Evolutionary conservation across 2,888 invertebrate species (phyloP).

Genomic region (Galeruca laticollis): DNA sequence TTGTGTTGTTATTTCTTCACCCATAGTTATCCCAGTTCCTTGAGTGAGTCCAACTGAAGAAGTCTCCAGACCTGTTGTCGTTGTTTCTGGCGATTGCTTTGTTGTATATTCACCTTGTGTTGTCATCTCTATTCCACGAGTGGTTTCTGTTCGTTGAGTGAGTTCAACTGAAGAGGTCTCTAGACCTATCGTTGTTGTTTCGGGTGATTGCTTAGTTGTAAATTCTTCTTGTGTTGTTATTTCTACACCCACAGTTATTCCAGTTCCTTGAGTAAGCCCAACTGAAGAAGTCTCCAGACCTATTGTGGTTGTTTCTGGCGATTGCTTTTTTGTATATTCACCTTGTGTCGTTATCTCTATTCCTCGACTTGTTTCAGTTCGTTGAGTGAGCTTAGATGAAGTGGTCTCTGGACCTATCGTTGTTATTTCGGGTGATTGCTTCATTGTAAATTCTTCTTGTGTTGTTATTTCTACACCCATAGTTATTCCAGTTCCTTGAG

Average conservation of each 20-base stretch:
- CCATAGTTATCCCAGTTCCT: neutral
- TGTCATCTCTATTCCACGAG: neutral
- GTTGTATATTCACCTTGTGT: neutral
- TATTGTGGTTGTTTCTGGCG: neutral
- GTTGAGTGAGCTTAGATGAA: neutral
- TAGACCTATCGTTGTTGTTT: neutral
- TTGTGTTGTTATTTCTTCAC: neutral
- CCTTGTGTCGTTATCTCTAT: neutral
- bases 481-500: neutral
- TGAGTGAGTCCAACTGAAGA: neutral
- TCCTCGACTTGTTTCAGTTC: neutral
- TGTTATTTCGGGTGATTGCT: neutral
- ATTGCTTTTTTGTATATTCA: neutral
- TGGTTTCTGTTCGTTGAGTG: neutral
- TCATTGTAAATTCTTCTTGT: neutral
- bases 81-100: neutral
- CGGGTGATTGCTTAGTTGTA: neutral
- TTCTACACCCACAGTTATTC: neutral
- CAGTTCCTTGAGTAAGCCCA: neutral
- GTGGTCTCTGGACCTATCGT: neutral
- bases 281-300: neutral
- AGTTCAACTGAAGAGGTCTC: neutral
- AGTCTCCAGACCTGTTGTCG: neutral
- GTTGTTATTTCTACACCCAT: neutral
- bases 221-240: neutral